Conservation (phyloP, 2,113 vertebrate genomes). For the Synodontis membranacea region DNA sequence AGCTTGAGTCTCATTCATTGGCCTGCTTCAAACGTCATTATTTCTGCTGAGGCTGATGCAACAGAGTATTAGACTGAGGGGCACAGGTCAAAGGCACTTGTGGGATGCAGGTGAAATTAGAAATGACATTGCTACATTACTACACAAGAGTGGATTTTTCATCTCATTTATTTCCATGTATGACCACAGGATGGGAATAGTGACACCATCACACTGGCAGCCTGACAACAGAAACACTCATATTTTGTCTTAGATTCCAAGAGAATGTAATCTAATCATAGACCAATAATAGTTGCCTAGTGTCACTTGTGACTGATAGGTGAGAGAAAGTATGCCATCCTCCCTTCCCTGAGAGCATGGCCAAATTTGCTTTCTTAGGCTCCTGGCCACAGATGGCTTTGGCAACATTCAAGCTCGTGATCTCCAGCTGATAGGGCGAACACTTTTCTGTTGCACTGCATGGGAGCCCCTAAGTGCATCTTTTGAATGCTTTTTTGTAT, state of each 20-base stretch:
- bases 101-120: constrained; percentile 41
- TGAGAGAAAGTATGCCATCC: no score
- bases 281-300: not conserved
- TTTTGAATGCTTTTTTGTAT: not conserved
- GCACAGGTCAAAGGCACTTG: constrained; percentile 15
- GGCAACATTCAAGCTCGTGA: no score
- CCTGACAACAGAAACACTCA: not conserved
- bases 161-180: not conserved
- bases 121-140: constrained; percentile 26
- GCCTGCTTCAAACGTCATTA: constrained; percentile 57
- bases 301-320: no score
- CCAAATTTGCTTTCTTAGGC: no score
- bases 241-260: not conserved
- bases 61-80: constrained; percentile 17
- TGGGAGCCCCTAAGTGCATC: not conserved
- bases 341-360: no score
- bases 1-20: constrained; percentile 59
- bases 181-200: not conserved
- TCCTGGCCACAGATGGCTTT: no score
- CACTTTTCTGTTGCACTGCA: no score
- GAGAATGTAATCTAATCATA: not conserved
- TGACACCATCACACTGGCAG: not conserved
- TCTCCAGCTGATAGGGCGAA: no score
- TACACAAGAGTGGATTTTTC: not conserved
- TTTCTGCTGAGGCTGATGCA: constrained; percentile 53